Evolutionary conservation across 2,113 vertebrate genomes (phyloP).

Genomic region (Ia io): DNA sequence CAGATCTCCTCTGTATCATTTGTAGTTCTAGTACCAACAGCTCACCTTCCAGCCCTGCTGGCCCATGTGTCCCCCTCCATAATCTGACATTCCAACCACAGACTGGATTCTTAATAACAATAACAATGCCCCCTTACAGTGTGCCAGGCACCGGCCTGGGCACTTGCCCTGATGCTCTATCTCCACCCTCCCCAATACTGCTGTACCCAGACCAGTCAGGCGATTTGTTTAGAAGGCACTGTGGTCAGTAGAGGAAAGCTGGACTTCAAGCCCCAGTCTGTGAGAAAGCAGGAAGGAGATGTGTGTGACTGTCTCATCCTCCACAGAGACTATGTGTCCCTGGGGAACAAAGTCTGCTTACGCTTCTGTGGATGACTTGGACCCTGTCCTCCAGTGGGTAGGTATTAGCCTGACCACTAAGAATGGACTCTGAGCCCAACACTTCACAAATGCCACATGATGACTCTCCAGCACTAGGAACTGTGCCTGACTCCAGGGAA

Average conservation of each 20-base stretch:
- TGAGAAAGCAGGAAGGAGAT: background rate
- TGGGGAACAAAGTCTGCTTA: background rate
- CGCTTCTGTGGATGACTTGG: background rate
- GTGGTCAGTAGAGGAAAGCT: background rate
- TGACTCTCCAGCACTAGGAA: background rate
- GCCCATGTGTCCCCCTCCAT: background rate
- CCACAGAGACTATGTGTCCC: background rate
- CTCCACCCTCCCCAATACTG: background rate
- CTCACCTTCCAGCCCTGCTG: background rate
- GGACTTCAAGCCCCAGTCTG: too few species aligned
- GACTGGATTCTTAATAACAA: background rate
- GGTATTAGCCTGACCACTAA: too few species aligned
- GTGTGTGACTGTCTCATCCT: background rate
- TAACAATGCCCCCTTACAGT: background rate
- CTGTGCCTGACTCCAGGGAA: too few species aligned
- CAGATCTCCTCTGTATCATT: background rate
- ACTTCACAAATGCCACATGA: background rate
- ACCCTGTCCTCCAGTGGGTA: background rate
- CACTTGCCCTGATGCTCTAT: too few species aligned
- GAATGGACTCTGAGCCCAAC: background rate
- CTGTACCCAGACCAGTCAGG: background rate
- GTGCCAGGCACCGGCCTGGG: background rate
- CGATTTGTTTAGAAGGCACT: background rate
- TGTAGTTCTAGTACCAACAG: background rate
- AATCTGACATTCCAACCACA: background rate